These are phyloP conservation scores for Drosophila fungiperda DNA, from an alignment of 2,888 invertebrate genomes.

Conservation along the genomic window DNA sequence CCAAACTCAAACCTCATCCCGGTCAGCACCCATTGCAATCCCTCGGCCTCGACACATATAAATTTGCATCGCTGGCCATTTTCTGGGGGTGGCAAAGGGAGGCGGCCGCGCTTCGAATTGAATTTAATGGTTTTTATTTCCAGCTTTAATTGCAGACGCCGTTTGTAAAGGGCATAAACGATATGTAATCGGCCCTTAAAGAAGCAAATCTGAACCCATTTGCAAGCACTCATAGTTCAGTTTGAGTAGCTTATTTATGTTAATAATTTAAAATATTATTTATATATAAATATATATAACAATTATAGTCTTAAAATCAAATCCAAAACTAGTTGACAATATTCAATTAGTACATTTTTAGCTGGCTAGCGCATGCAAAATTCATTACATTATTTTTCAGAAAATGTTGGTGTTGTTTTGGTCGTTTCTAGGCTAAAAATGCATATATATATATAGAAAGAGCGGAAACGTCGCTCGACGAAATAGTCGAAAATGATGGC, in stretches of 20 bases:
- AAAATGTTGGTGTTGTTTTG: slow-evolving; percentile 36
- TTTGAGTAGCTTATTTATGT: not conserved
- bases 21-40: slow-evolving; percentile 33
- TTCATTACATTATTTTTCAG: slow-evolving; percentile 38
- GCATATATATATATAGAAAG: slow-evolving; percentile 20
- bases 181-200: slow-evolving; percentile 13
- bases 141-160: slow-evolving; percentile 61
- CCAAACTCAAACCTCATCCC: slow-evolving; percentile 1
- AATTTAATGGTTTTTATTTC: slow-evolving; percentile 64
- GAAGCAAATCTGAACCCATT: not conserved
- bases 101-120: slow-evolving; percentile 52
- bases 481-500: slow-evolving; percentile 67
- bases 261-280: not conserved
- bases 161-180: slow-evolving; percentile 19
- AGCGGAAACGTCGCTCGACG: slow-evolving; percentile 55
- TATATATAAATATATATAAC: no score
- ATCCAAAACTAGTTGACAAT: no score
- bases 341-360: slow-evolving; percentile 23
- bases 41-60: slow-evolving; percentile 57
- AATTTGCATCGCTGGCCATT: slow-evolving; percentile 49
- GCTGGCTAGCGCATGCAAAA: slow-evolving; percentile 50
- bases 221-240: not conserved
- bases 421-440: slow-evolving; percentile 13
- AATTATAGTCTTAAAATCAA: not conserved
- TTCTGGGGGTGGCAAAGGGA: slow-evolving; percentile 2